A percentile compares a stretch with the other conserved stretches of the same genome.
Evolutionary conservation across 2,888 invertebrate genomes (phyloP).

Genomic region (Acanthosepion lycidas): DNA sequence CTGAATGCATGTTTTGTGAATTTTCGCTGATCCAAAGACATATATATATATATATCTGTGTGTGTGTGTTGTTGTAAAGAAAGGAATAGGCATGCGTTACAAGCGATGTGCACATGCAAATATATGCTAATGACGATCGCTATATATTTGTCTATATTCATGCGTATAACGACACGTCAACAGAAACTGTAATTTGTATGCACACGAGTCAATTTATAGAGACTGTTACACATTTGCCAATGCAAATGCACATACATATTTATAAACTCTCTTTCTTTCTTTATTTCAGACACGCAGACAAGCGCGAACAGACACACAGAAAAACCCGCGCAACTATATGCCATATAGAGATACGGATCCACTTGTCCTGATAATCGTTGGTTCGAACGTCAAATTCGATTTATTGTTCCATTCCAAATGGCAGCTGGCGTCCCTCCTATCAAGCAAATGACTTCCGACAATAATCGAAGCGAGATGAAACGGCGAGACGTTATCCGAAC

Average conservation of each 20-base stretch:
- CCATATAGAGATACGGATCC: neutral
- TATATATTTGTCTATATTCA: neutral
- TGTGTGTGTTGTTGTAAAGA: too few relatives aligned
- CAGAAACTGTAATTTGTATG: too few relatives aligned
- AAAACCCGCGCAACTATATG: neutral
- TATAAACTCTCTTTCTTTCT: too few relatives aligned
- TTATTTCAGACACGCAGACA: too few relatives aligned
- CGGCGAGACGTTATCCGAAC: slow-evolving; percentile 21
- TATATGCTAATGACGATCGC: neutral
- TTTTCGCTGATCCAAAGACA: too few relatives aligned
- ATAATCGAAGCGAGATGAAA: slow-evolving; percentile 33
- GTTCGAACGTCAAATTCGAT: slow-evolving; percentile 33
- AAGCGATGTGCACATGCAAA: too few relatives aligned
- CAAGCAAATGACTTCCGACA: slow-evolving; percentile 33
- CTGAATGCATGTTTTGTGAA: too few relatives aligned
- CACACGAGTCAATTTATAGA: too few relatives aligned
- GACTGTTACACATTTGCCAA: too few relatives aligned
- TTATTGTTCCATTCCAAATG: neutral
- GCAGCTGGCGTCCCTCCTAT: slow-evolving; percentile 7
- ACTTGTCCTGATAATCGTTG: neutral
- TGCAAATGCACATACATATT: too few relatives aligned
- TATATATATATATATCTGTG: neutral
- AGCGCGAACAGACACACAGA: neutral
- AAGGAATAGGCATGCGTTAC: too few relatives aligned
- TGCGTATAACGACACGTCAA: neutral